Base-by-base conservation (phyloP, 2,797 vertebrate genomes). In the Oophaga sylvatica region DNA sequence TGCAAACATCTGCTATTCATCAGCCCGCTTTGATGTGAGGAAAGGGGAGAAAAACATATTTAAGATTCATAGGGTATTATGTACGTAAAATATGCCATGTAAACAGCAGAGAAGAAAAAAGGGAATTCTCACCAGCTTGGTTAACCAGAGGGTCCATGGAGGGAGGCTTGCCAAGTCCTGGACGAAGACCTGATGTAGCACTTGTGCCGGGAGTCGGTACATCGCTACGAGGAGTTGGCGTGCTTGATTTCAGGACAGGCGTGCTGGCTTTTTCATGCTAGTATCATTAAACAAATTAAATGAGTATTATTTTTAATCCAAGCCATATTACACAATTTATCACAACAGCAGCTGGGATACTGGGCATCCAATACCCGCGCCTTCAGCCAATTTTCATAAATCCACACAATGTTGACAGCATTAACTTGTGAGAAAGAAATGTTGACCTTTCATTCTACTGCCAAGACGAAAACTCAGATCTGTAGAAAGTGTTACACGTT, bases 181-280 rank as follows among this genome's bases (percentile, higher is more conserved):
- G 96, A 88, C 97, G 95, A 87, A 97, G 95, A 85, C 95, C 94
- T 91, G 95, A 94, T 87, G 95, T 93, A 89, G 94, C 94, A 35
- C 95, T 96, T 89, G 95, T 95, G 92, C 97, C 97, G 13, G 97
- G 97, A 31, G 97, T 96, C 92, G 97, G 94, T 92, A 95, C 95
- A 91, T 99, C 97, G 11, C 96, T 96, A 94, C 92, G 96, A 90
- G 96, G 95, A 90, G 96, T 96, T 53, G 96, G 95, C 88, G 96
- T 96, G 93, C 94, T 96, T 91, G 96, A 97, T 95, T 99, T 99
- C 80, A 97, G 93, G 90, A 97, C 96, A 85, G 97, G 97, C 86
- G 97, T 98, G 87, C 97, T 96, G 89, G 97, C 96, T 94, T 99
- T 99, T 92, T 99, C 97, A 93, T 97, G 96, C 97, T 98, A 92